A percentile compares a stretch with the other conserved stretches of the same genome.
These are phyloP conservation scores for Thunnus albacares DNA, from an alignment of 2,797 vertebrate species.

Conservation along the genomic window DNA sequence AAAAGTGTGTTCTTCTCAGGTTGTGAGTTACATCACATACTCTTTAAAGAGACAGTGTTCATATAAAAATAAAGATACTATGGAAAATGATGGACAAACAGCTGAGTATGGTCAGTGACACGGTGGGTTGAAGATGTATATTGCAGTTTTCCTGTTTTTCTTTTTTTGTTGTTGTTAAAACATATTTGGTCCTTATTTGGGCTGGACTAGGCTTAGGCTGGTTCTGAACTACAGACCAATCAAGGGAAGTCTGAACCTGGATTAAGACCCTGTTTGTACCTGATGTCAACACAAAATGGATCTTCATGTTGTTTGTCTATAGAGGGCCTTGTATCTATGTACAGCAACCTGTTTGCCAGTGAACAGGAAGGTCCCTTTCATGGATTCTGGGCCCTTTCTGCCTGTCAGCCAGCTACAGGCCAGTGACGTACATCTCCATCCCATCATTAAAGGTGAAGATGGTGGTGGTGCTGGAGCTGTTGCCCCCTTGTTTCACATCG, in stretches of 20 bases:
- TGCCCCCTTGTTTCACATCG: constrained; percentile 84
- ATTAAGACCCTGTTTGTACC: constrained; percentile 84
- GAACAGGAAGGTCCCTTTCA: constrained; percentile 55
- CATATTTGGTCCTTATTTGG: constrained; percentile 76
- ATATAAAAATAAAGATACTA: constrained; percentile 86
- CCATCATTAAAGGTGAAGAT: constrained; percentile 90
- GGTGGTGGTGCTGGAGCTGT: constrained; percentile 86
- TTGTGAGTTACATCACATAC: constrained; percentile 67
- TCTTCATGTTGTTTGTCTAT: constrained; percentile 67
- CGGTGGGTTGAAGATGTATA: constrained; percentile 62
- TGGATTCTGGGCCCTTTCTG: constrained; percentile 46
- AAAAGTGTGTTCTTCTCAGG: constrained; percentile 59
- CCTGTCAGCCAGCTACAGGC: constrained; percentile 79
- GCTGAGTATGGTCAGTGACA: constrained; percentile 70
- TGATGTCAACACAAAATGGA: constrained; percentile 77
- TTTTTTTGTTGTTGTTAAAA: constrained; percentile 55
- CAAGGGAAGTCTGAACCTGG: constrained; percentile 74
- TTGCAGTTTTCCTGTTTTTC: constrained; percentile 50
- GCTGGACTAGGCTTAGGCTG: constrained; percentile 75
- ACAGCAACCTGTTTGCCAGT: constrained; percentile 61
- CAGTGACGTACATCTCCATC: constrained; percentile 90
- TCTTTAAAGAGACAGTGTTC: constrained; percentile 70
- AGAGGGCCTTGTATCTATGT: constrained; percentile 72
- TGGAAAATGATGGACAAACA: constrained; percentile 79
- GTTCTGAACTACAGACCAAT: constrained; percentile 78